A percentile compares a stretch with the other conserved stretches of the same genome.
Conservation (phyloP, 2,797 vertebrate genomes). For the Labeo calbasu region DNA sequence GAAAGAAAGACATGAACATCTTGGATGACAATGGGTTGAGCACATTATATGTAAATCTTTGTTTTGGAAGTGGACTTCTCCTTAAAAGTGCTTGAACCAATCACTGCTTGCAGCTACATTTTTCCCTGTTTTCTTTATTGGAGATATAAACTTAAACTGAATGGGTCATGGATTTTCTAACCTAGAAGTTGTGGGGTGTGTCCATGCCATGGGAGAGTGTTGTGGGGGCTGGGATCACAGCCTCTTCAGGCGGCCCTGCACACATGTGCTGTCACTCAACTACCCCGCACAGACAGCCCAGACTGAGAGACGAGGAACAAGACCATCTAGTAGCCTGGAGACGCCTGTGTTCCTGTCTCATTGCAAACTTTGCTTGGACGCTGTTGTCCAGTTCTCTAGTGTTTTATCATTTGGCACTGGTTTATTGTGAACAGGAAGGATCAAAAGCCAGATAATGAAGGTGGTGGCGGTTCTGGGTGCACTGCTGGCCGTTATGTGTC, state of each 20-base stretch:
- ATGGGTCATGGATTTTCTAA: conserved; percentile 3
- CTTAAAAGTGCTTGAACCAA: too few relatives aligned
- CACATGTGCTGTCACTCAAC: conserved; percentile 81
- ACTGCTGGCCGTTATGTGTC: conserved; percentile 61
- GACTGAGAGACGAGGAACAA: conserved; percentile 49
- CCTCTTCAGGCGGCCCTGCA: conserved; percentile 56
- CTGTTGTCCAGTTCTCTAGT: conserved; percentile 37
- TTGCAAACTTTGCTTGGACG: conserved; percentile 25
- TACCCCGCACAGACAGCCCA: conserved; percentile 38
- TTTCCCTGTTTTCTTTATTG: too few relatives aligned
- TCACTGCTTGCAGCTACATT: too few relatives aligned
- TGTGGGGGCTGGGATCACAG: conserved; percentile 66
- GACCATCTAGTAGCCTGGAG: conserved; percentile 41
- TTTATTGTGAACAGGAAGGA: conserved; percentile 28
- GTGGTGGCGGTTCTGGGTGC: conserved; percentile 62
- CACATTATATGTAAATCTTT: too few relatives aligned
- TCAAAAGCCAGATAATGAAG: conserved; percentile 68
- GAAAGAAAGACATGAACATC: too few relatives aligned
- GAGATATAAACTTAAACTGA: too few relatives aligned
- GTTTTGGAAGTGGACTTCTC: too few relatives aligned
- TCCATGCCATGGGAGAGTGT: conserved; percentile 60
- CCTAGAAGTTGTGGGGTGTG: conserved; percentile 51
- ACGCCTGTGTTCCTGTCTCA: conserved; percentile 54
- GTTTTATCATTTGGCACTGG: background rate
- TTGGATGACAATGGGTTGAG: too few relatives aligned